Evolutionary conservation across 1,140 invertebrate species (phyloP).

Genomic region (Tetragonula clypearis): DNA sequence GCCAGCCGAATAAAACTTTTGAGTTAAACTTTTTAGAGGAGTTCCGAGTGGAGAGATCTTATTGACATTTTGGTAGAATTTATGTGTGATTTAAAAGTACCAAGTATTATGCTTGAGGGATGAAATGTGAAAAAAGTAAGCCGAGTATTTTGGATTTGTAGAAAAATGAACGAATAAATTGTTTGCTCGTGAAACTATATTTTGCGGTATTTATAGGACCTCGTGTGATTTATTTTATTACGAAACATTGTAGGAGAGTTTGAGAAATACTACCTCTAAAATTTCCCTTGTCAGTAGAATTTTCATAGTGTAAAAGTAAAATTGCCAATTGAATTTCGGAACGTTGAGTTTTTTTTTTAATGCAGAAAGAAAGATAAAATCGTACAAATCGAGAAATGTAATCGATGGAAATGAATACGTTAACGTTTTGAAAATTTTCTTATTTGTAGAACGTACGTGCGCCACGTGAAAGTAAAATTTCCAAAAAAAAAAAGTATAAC

Average conservation of each 20-base stretch:
- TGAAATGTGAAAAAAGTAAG: neutral
- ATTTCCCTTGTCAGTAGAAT: too few relatives aligned
- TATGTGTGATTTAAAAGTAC: neutral
- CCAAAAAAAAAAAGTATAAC: neutral
- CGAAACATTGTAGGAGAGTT: neutral
- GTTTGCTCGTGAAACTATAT: neutral
- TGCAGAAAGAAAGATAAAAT: neutral
- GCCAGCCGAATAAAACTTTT: too few relatives aligned
- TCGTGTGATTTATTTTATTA: neutral
- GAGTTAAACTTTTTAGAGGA: too few relatives aligned
- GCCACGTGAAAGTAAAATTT: neutral
- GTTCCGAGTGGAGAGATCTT: too few relatives aligned
- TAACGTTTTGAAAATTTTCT: too few relatives aligned
- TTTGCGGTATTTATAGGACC: neutral
- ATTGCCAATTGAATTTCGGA: neutral
- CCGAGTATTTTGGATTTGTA: neutral
- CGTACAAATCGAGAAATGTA: neutral
- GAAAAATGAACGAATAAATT: neutral
- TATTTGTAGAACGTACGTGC: too few relatives aligned
- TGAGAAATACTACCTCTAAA: rapidly evolving
- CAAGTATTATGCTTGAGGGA: neutral
- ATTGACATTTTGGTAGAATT: neutral
- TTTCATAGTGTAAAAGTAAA: neutral
- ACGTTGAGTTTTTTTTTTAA: neutral
- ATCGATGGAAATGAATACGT: neutral